Percentiles rank a stretch among this genome's conserved stretches.
phyloP scores from a whole-genome alignment of 2,888 invertebrate genomes.

The Campaea margaritaria region DNA sequence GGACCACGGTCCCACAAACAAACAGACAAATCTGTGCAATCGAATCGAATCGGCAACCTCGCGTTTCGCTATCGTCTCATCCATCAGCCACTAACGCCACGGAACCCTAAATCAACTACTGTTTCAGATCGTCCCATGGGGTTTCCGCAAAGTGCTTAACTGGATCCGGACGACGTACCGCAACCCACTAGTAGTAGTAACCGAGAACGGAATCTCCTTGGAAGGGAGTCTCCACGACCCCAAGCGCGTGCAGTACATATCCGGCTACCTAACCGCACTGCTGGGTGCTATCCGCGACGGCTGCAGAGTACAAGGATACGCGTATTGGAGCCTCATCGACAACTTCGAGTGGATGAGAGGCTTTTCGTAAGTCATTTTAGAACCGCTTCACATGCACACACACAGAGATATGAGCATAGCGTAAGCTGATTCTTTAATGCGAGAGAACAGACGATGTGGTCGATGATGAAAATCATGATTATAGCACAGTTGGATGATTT shows the following conservation, averaged over 20 bases:
- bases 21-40: too few relatives aligned
- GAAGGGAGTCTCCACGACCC: constrained; percentile 72
- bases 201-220: constrained; percentile 87
- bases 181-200: constrained; percentile 84
- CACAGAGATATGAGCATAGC: too few relatives aligned
- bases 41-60: too few relatives aligned
- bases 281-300: constrained; percentile 83
- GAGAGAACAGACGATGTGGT: too few relatives aligned
- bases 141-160: constrained; percentile 86
- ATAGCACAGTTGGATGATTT: too few relatives aligned
- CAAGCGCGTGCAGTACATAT: constrained; percentile 81
- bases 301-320: constrained; percentile 87
- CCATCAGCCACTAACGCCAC: too few relatives aligned
- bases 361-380: constrained; percentile 87
- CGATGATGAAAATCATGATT: too few relatives aligned
- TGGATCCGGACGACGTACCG: constrained; percentile 86
- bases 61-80: too few relatives aligned
- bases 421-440: too few relatives aligned
- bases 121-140: constrained; percentile 87
- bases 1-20: too few relatives aligned
- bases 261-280: constrained; percentile 76
- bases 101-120: too few relatives aligned
- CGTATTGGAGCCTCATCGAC: constrained; percentile 92
- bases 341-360: constrained; percentile 93
- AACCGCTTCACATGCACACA: background rate